Evolutionary conservation across 2,113 vertebrate species (phyloP).

Genomic region (Jaculus jaculus): DNA sequence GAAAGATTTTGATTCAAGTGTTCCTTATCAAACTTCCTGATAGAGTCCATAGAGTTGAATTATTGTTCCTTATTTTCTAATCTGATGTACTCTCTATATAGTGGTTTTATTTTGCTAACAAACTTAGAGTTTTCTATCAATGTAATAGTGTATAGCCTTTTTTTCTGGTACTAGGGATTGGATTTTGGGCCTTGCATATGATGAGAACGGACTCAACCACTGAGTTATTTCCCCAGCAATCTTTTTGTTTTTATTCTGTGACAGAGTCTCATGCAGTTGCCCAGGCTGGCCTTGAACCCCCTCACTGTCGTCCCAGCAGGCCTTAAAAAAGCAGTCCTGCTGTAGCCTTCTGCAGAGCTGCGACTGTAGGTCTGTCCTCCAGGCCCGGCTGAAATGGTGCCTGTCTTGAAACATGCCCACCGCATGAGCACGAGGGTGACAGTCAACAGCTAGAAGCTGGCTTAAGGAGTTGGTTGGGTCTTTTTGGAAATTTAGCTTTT

Average conservation of each 20-base stretch:
- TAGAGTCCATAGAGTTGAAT: neutral
- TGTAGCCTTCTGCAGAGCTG: neutral
- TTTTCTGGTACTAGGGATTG: too few relatives aligned
- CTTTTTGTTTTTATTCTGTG: neutral
- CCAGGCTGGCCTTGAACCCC: neutral
- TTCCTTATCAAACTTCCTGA: neutral
- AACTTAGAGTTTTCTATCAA: neutral
- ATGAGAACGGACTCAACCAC: neutral
- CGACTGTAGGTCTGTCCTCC: neutral
- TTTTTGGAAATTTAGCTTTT: constrained; percentile 26
- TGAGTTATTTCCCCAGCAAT: neutral
- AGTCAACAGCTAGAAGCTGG: neutral
- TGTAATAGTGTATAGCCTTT: neutral
- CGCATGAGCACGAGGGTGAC: constrained; percentile 30
- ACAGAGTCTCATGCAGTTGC: neutral
- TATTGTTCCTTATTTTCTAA: neutral
- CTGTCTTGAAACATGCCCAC: constrained; percentile 55
- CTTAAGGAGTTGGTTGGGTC: neutral
- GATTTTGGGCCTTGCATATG: too few relatives aligned
- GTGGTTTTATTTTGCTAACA: neutral
- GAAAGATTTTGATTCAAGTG: neutral
- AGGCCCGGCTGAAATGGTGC: neutral
- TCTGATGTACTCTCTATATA: neutral
- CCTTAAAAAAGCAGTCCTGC: neutral
- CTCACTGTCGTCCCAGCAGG: too few relatives aligned